phyloP scores from a whole-genome alignment of 35 echinoderm and acorn worm genomes.

The Ophiothrix spiculata region DNA sequence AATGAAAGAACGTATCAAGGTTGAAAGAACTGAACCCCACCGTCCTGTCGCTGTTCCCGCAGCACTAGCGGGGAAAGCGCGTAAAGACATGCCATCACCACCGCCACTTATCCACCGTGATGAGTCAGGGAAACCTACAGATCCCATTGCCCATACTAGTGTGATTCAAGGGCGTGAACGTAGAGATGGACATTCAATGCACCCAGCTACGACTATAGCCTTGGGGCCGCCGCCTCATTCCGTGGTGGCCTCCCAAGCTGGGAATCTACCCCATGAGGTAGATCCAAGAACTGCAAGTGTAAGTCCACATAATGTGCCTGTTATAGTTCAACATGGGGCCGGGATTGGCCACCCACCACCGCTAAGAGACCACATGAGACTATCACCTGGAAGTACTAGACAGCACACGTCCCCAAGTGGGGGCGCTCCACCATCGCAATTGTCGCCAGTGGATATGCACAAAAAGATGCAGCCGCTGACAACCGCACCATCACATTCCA shows the following conservation, averaged over 20 bases:
- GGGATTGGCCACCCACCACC: constrained; percentile 60
- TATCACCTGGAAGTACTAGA: neutral
- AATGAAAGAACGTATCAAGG: constrained; percentile 11
- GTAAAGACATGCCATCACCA: constrained; percentile 69
- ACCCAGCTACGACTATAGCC: constrained; percentile 9
- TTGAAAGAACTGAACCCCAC: constrained; percentile 11
- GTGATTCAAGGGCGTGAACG: constrained; percentile 47
- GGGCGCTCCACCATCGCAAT: constrained; percentile 70
- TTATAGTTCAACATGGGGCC: constrained; percentile 57
- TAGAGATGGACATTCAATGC: neutral
- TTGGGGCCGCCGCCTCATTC: neutral
- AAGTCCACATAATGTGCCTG: constrained; percentile 58
- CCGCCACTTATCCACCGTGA: constrained; percentile 72
- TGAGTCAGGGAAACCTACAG: constrained; percentile 50
- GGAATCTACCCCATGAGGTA: constrained; percentile 5
- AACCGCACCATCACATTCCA: neutral
- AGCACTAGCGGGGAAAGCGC: constrained; percentile 4
- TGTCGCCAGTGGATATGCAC: constrained; percentile 72
- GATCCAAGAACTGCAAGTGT: constrained; percentile 9
- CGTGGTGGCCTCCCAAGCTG: neutral
- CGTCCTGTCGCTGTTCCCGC: neutral
- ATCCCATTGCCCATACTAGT: constrained; percentile 21
- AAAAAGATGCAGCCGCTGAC: constrained; percentile 5
- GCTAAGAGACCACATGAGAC: constrained; percentile 32
- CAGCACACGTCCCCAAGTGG: constrained; percentile 83